Evolutionary conservation across 37 sponge, comb jelly and placozoan genomes (phyloP), one percentile per base, ranked within the genome.

Genomic region (Haliclona indistincta): DNA sequence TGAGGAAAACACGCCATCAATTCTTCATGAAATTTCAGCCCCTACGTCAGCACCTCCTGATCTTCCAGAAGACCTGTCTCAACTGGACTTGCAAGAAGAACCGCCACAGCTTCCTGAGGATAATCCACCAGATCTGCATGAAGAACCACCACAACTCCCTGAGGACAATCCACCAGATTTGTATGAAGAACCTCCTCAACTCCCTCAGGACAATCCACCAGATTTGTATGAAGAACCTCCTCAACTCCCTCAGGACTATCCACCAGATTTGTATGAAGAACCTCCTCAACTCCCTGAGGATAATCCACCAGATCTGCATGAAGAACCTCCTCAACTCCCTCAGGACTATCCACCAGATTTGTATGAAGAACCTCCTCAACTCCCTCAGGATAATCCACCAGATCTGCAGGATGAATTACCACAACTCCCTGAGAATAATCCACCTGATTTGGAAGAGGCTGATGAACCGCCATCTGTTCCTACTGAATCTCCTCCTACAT

Each of bases 1-100:
- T 36, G 43, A 34, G 28, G 37, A 49, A 13, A 49, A 51, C 29
- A 64, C 58, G 13, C 29, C 63, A 3, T 52, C 63, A 61, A 2
- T 28, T 30, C 35, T 51, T 22, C 70, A 28, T 2, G 63, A 77
- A 38, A 67, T 67, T 26, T 0, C 20, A 26, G n/a, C 29, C 45
- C 67, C 78, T 33, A 43, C 63, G 5, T 20, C 78, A 2, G 3
- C 39, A 25, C 69, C 52, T 54, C 79, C 73, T 38, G 33, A 8
- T 19, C 65, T 71, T 55, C 62, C 65, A 30, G 17, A 23, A 67
- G 29, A 7, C 5, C 79, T 56, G 23, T 43, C 37, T 10, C 6
- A 6, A 10, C 58, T 29, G 5, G 58, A 30, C 29, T 4, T 6
- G 29, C 58, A 25, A 10, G 29, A 2, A 6, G 58, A 56, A 6